These are phyloP conservation scores for Drosophila ercepeae DNA, from an alignment of 1,140 invertebrate species.

Conservation along the genomic window DNA sequence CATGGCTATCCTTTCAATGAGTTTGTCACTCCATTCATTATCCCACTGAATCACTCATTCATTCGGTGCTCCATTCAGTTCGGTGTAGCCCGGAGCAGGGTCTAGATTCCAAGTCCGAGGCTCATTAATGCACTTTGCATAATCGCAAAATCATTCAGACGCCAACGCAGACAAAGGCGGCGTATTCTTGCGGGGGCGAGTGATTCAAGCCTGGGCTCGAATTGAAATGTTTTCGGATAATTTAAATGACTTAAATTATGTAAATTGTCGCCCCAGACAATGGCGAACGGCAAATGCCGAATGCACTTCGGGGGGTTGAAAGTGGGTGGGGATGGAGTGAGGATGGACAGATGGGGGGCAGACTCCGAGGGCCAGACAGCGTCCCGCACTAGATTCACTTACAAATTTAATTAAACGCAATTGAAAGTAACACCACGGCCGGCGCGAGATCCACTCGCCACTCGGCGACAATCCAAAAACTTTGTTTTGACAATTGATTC, in stretches of 20 bases:
- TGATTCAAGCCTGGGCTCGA: slow-evolving; percentile 32
- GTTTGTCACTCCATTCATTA: slow-evolving; percentile 45
- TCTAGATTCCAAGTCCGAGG: slow-evolving; percentile 39
- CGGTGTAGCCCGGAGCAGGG: slow-evolving; percentile 42
- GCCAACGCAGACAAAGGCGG: slow-evolving; percentile 37
- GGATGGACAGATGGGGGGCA: too few species aligned
- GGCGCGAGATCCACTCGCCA: slow-evolving; percentile 52
- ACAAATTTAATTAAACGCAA: slow-evolving; percentile 84
- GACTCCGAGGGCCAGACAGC: slow-evolving; percentile 14
- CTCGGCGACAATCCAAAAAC: slow-evolving; percentile 73
- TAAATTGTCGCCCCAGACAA: slow-evolving; percentile 82
- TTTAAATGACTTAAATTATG: slow-evolving; percentile 83
- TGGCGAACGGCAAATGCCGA: slow-evolving; percentile 20
- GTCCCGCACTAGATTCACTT: slow-evolving; percentile 83
- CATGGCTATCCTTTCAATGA: slow-evolving; percentile 47
- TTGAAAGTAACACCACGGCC: slow-evolving; percentile 81
- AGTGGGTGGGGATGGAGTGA: not conserved
- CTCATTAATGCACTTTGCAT: slow-evolving; percentile 81
- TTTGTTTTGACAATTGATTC: slow-evolving; percentile 82
- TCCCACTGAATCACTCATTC: slow-evolving; percentile 27
- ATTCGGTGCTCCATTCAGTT: slow-evolving; percentile 30
- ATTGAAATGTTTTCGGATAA: slow-evolving; percentile 83
- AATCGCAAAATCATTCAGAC: slow-evolving; percentile 80
- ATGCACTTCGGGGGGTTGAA: slow-evolving; percentile 15
- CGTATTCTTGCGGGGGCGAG: slow-evolving; percentile 10